phyloP scores from a whole-genome alignment of 2,888 invertebrate genomes.

The Phytoseiulus persimilis region DNA sequence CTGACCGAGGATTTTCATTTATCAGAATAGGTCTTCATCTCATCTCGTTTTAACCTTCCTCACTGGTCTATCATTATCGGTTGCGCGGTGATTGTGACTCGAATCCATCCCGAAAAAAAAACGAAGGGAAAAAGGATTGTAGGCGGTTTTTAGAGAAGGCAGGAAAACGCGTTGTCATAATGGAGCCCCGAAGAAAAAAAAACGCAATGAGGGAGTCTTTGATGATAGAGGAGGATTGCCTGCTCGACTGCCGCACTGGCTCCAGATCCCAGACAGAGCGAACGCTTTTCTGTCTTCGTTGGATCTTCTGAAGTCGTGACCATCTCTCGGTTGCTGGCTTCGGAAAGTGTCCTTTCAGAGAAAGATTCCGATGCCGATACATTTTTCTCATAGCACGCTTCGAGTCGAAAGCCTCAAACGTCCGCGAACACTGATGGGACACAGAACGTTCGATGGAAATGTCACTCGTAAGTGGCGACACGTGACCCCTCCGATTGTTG shows the following conservation, averaged over 20 bases:
- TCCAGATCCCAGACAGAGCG: not conserved
- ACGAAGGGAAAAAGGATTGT: not conserved
- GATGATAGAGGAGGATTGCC: not conserved
- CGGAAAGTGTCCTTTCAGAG: not conserved
- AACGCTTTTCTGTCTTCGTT: not conserved
- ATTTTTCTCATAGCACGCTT: not conserved
- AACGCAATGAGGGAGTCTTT: not conserved
- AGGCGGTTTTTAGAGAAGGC: not conserved
- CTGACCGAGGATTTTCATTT: not conserved
- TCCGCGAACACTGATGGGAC: not conserved
- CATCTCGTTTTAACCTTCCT: not conserved
- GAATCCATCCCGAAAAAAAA: not conserved
- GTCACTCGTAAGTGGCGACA: not conserved
- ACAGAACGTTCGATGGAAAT: not conserved
- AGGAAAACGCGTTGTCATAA: not conserved
- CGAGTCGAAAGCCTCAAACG: not conserved
- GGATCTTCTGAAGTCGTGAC: not conserved
- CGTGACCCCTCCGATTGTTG: not conserved
- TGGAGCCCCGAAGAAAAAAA: not conserved
- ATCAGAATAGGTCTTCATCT: not conserved
- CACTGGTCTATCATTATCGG: not conserved
- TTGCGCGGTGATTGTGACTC: not conserved
- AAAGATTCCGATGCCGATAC: not conserved
- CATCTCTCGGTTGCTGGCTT: not conserved
- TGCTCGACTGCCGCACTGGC: not conserved